Evolutionary conservation across 2,888 invertebrate species (phyloP), one percentile per base, ranked within the genome.

Genomic region (Melieria picta): DNA sequence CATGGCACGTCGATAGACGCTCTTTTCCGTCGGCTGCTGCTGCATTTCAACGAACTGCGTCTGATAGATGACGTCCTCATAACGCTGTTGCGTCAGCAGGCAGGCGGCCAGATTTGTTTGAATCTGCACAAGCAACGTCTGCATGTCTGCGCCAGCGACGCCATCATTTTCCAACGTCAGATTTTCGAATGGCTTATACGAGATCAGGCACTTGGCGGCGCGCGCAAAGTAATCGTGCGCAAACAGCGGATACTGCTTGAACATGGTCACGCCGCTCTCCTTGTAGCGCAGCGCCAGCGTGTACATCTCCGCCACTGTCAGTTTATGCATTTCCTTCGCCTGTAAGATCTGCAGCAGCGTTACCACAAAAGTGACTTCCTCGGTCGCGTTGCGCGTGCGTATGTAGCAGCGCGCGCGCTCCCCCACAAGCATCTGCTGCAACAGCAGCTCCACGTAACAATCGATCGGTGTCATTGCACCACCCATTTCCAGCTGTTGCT

Each of bases 41-140:
- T 78, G 75, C 0, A 79, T 77, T 16, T 88, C 86, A 46, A 88
- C 87, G 79, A 88, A 89, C 55, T 87, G 79, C 10, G 89, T 94
- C 10, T 94, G 88, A 55, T 89, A 88, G 47, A 93, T 83, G 0
- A 91, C 92, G 73, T 91, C 90, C 5, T 90, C 89, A 84, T 90
- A 93, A 76, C 92, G 91, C 9, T 91, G 85, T 74, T 89, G 89
- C 75, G 91, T 91, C 30, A 94, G 88, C 79, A 95, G 93, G 82
- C 95, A 95, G 61, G 93, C 92, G 0, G 95, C 93, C 82, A 96
- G 88, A 85, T 97, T 97, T 77, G 93, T 93, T 82, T 93, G 94
- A 7, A 95, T 87, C 77, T 90, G 91, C 9, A 91, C 86, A 83
- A 93, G 91, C 7, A 93, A 84, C 66, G 87, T 86, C 52, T 89